These are phyloP conservation scores for Danio albolineatus DNA, from an alignment of 2,797 vertebrate species.

Conservation along the genomic window DNA sequence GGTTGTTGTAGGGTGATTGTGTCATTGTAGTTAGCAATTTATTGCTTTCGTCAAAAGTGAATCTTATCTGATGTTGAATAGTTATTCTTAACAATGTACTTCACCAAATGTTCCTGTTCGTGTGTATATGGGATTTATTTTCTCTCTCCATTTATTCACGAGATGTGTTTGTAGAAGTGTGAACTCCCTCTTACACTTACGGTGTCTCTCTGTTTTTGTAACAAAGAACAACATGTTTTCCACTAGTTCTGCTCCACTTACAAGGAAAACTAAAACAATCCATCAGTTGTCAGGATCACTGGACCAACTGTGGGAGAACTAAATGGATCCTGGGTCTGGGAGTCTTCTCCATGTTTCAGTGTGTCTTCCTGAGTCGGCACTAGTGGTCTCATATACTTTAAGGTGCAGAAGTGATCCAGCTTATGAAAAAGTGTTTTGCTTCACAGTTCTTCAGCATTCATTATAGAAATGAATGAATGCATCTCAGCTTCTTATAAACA, in stretches of 20 bases:
- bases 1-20: background rate
- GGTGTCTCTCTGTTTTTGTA: constrained; percentile 54
- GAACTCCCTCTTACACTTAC: constrained; percentile 44
- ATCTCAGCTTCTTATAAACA: background rate
- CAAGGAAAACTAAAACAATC: constrained; percentile 67
- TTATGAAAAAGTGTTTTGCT: constrained; percentile 8
- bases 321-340: constrained; percentile 47
- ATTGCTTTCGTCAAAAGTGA: background rate
- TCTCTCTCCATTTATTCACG: constrained; percentile 12
- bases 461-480: background rate
- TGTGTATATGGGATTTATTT: background rate
- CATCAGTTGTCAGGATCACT: constrained; percentile 66
- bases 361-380: constrained; percentile 31
- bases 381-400: constrained; percentile 21
- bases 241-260: constrained; percentile 66
- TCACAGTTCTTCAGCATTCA: background rate
- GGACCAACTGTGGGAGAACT: constrained; percentile 57
- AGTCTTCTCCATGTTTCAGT: constrained; percentile 44
- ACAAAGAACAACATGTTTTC: constrained; percentile 49
- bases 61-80: background rate
- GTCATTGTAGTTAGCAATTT: no score
- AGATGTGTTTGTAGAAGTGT: constrained; percentile 61
- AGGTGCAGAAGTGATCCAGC: constrained; percentile 17
- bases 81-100: constrained; percentile 2
- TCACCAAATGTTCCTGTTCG: background rate